Conservation (phyloP, 1,140 invertebrate species). For the Aphaenogaster floridana region DNA sequence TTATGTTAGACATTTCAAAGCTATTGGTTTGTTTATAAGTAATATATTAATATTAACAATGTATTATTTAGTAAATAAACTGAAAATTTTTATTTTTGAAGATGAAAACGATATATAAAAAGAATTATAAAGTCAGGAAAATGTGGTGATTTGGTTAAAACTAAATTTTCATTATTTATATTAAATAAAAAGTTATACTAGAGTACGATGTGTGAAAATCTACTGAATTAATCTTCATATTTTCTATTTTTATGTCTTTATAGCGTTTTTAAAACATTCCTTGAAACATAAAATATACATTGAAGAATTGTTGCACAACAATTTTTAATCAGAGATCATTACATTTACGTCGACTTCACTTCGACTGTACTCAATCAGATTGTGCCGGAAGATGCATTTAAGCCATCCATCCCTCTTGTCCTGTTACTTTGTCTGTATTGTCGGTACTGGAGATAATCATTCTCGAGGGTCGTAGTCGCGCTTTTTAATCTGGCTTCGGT, state of each 20-base stretch:
- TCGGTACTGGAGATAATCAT: slow-evolving; percentile 54
- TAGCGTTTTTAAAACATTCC: neutral
- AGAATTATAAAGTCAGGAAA: neutral
- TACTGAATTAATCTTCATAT: neutral
- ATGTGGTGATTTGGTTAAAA: neutral
- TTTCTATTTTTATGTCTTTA: neutral
- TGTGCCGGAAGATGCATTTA: slow-evolving; percentile 38
- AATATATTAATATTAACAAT: neutral
- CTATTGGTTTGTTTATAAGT: neutral
- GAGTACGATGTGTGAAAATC: neutral
- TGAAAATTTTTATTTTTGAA: neutral
- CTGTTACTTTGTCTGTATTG: slow-evolving; percentile 43
- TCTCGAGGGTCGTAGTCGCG: slow-evolving; percentile 61
- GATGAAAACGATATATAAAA: neutral
- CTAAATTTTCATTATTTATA: neutral
- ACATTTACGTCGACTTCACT: slow-evolving; percentile 20
- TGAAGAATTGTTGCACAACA: neutral
- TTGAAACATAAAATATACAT: neutral
- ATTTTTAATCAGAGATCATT: slow-evolving; percentile 43
- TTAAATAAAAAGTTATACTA: neutral
- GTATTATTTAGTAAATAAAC: neutral
- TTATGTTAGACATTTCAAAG: neutral
- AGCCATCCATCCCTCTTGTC: slow-evolving; percentile 42
- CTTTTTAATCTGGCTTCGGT: slow-evolving; percentile 70
- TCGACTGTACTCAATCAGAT: slow-evolving; percentile 46